These are phyloP conservation scores for Scolopax mira DNA, from an alignment of 2,113 vertebrate genomes.

Conservation along the genomic window DNA sequence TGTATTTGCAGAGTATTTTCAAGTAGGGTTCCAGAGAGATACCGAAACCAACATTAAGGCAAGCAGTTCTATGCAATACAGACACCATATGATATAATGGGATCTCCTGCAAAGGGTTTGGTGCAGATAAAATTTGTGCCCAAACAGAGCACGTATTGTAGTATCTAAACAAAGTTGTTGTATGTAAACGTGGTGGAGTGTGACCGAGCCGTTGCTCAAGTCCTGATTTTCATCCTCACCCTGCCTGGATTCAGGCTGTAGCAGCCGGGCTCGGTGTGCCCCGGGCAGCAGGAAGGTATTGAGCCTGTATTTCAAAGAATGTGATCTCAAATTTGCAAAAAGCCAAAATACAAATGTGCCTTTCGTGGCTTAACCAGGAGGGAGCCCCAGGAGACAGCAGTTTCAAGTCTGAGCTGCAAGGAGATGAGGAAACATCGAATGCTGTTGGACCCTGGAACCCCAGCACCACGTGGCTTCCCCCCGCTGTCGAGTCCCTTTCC, in stretches of 20 bases:
- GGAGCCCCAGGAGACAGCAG: accelerated
- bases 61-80: neutral
- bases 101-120: neutral
- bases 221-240: accelerated
- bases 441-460: neutral
- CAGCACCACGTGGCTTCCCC: neutral
- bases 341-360: accelerated
- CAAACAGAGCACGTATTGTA: neutral
- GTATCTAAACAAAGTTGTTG: neutral
- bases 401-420: neutral
- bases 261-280: neutral
- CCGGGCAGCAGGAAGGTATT: neutral
- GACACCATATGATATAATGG: neutral
- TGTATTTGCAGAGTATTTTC: neutral
- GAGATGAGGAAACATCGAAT: neutral
- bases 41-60: neutral
- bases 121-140: neutral
- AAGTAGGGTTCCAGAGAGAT: neutral
- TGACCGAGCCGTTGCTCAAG: neutral
- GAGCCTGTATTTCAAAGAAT: neutral
- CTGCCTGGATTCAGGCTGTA: neutral
- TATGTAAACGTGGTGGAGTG: neutral
- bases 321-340: neutral
- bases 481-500: neutral
- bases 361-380: neutral